phyloP scores from a whole-genome alignment of 2,797 vertebrate species.

The Nasua narica region DNA sequence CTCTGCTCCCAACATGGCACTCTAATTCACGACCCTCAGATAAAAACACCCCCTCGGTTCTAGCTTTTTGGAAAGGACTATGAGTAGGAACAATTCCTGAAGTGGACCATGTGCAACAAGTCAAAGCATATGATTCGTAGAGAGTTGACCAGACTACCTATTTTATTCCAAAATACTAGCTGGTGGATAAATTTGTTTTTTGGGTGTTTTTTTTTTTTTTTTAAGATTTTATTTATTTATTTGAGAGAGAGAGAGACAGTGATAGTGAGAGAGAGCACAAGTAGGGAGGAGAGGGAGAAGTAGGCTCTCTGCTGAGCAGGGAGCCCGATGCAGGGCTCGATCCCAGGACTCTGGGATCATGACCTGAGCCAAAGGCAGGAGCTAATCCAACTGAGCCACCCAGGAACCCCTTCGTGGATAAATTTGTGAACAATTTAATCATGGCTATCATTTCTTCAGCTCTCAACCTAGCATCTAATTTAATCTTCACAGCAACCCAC shows the following conservation, averaged over 20 bases:
- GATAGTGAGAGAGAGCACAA: too few relatives aligned
- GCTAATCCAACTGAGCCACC: background rate
- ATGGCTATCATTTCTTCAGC: conserved; percentile 13
- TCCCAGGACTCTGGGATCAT: background rate
- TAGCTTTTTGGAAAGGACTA: background rate
- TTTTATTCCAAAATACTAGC: background rate
- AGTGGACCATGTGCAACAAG: background rate
- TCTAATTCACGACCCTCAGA: too few relatives aligned
- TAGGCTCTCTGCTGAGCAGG: background rate
- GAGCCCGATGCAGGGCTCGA: background rate
- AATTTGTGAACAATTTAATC: conserved; percentile 3
- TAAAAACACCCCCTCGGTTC: too few relatives aligned
- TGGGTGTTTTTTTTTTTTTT: too few relatives aligned
- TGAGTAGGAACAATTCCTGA: background rate
- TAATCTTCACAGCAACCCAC: background rate
- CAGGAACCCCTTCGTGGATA: background rate
- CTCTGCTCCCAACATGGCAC: too few relatives aligned
- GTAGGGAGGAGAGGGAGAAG: too few relatives aligned
- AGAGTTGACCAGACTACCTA: background rate
- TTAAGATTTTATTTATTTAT: too few relatives aligned
- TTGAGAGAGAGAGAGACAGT: too few relatives aligned
- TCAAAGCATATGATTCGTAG: background rate
- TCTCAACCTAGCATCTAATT: background rate
- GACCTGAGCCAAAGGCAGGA: background rate
- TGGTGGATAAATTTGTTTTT: background rate